phyloP scores from a whole-genome alignment of 1,140 invertebrate genomes.

The Polyergus mexicanus region DNA sequence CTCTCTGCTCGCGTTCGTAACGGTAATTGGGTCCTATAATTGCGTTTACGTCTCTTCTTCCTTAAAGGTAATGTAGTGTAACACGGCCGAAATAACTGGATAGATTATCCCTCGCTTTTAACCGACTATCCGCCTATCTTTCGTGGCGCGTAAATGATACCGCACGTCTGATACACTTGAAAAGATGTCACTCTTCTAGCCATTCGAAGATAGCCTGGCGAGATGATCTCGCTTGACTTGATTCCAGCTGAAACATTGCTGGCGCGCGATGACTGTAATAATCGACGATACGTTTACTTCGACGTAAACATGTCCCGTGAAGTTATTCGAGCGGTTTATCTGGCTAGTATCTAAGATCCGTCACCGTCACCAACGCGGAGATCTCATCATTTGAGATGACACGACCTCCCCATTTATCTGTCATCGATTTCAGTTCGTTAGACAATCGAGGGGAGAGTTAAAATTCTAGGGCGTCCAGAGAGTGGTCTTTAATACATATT shows the following conservation, averaged over 20 bases:
- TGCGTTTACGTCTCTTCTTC: conserved; percentile 2
- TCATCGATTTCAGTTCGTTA: conserved; percentile 14
- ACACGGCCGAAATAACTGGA: not conserved
- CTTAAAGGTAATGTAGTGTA: not conserved
- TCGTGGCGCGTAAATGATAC: conserved; percentile 28
- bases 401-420: conserved; percentile 18
- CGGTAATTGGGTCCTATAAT: conserved; percentile 8
- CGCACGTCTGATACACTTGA: conserved; percentile 7
- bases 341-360: conserved; percentile 13
- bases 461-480: not conserved
- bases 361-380: not conserved
- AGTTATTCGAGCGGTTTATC: conserved; percentile 37
- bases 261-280: conserved; percentile 22
- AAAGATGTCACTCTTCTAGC: conserved; percentile 34
- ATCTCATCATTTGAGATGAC: conserved; percentile 17
- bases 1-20: conserved; percentile 1
- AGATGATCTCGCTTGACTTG: conserved; percentile 35
- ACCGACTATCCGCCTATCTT: conserved; percentile 4
- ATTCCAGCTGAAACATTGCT: not conserved
- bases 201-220: conserved; percentile 4
- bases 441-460: conserved; percentile 25
- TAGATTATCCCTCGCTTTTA: conserved; percentile 25
- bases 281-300: conserved; percentile 36
- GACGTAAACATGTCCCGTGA: conserved; percentile 49
- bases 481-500: conserved; percentile 15